phyloP scores from a whole-genome alignment of 2,888 invertebrate genomes.

The Melinaea menophilus region DNA sequence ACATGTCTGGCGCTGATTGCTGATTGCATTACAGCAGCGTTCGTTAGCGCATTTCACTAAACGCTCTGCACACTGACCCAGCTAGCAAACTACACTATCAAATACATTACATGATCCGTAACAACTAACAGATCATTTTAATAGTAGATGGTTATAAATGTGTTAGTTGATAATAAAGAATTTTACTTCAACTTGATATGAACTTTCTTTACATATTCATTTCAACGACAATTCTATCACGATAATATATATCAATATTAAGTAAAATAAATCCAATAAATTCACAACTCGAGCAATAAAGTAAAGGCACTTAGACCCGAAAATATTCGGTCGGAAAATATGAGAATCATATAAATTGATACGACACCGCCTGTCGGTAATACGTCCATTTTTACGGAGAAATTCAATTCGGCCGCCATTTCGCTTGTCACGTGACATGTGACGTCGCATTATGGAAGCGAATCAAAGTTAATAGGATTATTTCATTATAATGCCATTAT shows the following conservation, averaged over 20 bases:
- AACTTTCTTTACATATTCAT: not conserved
- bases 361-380: slow-evolving; percentile 37
- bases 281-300: slow-evolving; percentile 11
- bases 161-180: too few species aligned
- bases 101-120: not conserved
- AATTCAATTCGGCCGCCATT: slow-evolving; percentile 52
- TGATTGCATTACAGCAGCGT: slow-evolving; percentile 32
- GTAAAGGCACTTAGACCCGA: slow-evolving; percentile 16
- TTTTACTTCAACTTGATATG: too few species aligned
- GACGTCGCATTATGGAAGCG: slow-evolving; percentile 36
- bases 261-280: slow-evolving; percentile 15
- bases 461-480: slow-evolving; percentile 18
- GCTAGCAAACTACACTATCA: not conserved
- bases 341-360: slow-evolving; percentile 53
- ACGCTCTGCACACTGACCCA: not conserved
- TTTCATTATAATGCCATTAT: not conserved
- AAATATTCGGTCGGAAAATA: slow-evolving; percentile 39
- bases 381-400: slow-evolving; percentile 43
- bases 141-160: too few species aligned
- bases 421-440: slow-evolving; percentile 34
- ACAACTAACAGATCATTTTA: not conserved
- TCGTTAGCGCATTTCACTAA: slow-evolving; percentile 26
- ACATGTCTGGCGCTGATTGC: slow-evolving; percentile 27
- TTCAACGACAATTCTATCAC: not conserved
- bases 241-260: not conserved